Evolutionary conservation across 2,888 invertebrate genomes (phyloP).

Genomic region (Drosophila dives): DNA sequence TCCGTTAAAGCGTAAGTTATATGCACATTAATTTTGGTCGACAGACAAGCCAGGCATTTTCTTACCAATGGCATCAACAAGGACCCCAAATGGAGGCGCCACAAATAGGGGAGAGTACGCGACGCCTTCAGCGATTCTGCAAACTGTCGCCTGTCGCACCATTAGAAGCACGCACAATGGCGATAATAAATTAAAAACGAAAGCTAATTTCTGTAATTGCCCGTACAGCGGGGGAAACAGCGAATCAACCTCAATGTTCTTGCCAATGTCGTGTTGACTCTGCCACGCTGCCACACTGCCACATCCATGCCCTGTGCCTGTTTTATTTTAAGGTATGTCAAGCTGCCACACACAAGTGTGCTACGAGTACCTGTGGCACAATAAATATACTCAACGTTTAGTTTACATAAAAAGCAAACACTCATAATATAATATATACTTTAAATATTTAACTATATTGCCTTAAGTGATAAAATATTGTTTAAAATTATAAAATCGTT

Average conservation of each 20-base stretch:
- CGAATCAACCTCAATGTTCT: conserved; percentile 64
- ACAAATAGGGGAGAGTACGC: not conserved
- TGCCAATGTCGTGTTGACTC: conserved; percentile 37
- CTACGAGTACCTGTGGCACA: not conserved
- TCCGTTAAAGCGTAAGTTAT: conserved; percentile 52
- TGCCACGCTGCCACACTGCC: not conserved
- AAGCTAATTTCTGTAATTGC: conserved; percentile 81
- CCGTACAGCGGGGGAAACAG: conserved; percentile 53
- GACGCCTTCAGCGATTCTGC: conserved; percentile 11
- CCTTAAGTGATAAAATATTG: not conserved
- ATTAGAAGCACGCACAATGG: conserved; percentile 76
- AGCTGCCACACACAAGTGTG: not conserved
- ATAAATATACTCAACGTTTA: not conserved
- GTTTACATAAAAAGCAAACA: not conserved
- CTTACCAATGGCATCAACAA: conserved; percentile 46
- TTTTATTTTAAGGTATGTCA: not conserved
- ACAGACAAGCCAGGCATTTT: conserved; percentile 67
- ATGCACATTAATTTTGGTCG: conserved; percentile 74
- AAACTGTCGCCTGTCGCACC: conserved; percentile 61
- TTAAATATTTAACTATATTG: not conserved
- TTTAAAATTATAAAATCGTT: not conserved
- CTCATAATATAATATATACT: not conserved
- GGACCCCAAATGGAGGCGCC: not conserved
- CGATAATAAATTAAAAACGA: conserved; percentile 78
- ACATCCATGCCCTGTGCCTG: conserved; percentile 14